These are phyloP conservation scores for Spilarctia lutea DNA, from an alignment of 2,888 invertebrate genomes.

Conservation along the genomic window DNA sequence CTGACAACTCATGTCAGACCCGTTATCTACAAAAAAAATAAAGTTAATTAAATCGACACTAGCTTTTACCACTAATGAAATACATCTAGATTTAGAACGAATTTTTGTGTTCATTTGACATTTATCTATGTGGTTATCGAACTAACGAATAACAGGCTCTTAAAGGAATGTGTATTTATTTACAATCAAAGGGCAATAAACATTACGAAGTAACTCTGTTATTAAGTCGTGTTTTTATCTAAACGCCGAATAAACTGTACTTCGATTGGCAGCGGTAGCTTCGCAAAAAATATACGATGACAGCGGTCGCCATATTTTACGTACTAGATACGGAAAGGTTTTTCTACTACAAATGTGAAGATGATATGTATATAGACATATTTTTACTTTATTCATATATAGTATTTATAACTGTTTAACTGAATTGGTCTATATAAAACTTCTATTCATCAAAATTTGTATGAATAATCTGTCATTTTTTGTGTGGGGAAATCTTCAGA, in stretches of 20 bases:
- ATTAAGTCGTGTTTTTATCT: conserved; percentile 26
- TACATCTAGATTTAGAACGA: no score
- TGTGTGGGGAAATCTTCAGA: no score
- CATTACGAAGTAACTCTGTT: conserved; percentile 11
- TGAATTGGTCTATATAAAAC: neutral
- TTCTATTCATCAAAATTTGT: neutral
- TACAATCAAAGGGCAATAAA: conserved; percentile 2
- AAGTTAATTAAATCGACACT: no score
- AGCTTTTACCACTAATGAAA: no score
- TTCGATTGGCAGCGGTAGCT: conserved; percentile 28
- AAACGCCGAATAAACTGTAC: conserved; percentile 29
- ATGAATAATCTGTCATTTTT: no score
- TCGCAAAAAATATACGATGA: conserved; percentile 31
- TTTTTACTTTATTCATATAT: conserved; percentile 18
- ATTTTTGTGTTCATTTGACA: no score
- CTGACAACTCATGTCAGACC: no score
- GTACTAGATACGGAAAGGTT: conserved; percentile 13
- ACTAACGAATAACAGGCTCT: neutral
- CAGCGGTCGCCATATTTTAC: conserved; percentile 33
- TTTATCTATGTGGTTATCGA: no score
- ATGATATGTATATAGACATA: conserved; percentile 3
- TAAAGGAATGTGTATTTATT: neutral
- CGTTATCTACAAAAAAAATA: no score
- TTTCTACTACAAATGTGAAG: conserved; percentile 16
- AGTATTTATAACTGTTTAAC: conserved; percentile 3